Evolutionary conservation across 1,140 invertebrate species (phyloP).

Genomic region (Nasonia longicornis): DNA sequence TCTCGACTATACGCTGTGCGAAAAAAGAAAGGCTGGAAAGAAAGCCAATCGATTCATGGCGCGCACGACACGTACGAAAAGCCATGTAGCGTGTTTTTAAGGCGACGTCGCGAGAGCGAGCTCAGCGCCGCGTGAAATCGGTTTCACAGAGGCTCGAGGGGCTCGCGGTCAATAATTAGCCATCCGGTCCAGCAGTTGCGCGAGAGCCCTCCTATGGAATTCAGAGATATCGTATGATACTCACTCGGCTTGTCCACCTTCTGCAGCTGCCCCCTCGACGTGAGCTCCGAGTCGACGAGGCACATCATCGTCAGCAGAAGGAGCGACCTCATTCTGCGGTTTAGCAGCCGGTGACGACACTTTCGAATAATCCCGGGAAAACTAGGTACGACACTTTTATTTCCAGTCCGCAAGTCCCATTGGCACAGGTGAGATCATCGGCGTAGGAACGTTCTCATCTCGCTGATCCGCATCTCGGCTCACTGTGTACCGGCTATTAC

Average conservation of each 20-base stretch:
- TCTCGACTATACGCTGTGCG: too few relatives aligned
- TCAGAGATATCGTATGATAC: conserved; percentile 31
- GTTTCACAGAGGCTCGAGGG: neutral
- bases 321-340: conserved; percentile 51
- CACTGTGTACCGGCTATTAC: too few relatives aligned
- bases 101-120: too few relatives aligned
- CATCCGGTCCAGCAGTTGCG: conserved; percentile 54
- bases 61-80: neutral
- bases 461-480: too few relatives aligned
- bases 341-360: neutral
- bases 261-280: conserved; percentile 25
- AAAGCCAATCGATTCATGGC: neutral
- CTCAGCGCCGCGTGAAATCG: neutral
- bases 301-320: conserved; percentile 54
- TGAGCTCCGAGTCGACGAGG: conserved; percentile 54
- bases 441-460: neutral
- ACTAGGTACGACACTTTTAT: neutral
- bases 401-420: neutral
- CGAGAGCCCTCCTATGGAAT: too few relatives aligned
- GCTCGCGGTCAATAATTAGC: conserved; percentile 52
- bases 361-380: neutral
- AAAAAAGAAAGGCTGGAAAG: too few relatives aligned
- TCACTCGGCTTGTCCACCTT: conserved; percentile 59
- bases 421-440: neutral
- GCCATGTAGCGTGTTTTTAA: neutral